Evolutionary conservation across 1,140 invertebrate genomes (phyloP).

Genomic region (Diploscapter pachys): DNA sequence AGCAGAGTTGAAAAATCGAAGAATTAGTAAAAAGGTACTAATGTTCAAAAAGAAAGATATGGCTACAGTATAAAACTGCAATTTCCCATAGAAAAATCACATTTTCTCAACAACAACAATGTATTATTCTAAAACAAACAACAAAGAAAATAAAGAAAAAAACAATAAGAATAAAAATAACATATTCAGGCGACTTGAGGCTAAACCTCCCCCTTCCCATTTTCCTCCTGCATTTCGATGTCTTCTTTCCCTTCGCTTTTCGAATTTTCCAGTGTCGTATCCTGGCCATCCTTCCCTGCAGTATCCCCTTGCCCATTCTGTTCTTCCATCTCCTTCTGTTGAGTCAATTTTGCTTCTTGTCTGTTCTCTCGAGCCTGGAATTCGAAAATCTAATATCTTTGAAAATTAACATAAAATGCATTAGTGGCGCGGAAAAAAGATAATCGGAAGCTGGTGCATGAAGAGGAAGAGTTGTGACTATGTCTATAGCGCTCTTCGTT

Average conservation of each 20-base stretch:
- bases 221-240: neutral
- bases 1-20: conserved; percentile 5
- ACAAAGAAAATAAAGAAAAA: neutral
- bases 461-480: too few species aligned
- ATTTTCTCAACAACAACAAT: conserved; percentile 10
- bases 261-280: neutral
- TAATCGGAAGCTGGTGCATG: too few species aligned
- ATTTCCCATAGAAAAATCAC: conserved; percentile 12
- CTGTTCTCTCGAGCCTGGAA: too few species aligned
- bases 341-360: too few species aligned
- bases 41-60: neutral
- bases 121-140: neutral
- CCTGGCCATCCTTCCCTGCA: neutral
- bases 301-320: too few species aligned
- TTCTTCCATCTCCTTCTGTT: too few species aligned
- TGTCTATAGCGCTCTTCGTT: too few species aligned
- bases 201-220: neutral
- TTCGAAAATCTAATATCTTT: too few species aligned
- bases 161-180: neutral
- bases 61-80: neutral
- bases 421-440: neutral
- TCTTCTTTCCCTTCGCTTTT: neutral
- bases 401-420: neutral
- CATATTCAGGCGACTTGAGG: too few species aligned
- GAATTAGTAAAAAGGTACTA: neutral